Conservation (phyloP, 2,113 vertebrate species). For the Vimba vimba region DNA sequence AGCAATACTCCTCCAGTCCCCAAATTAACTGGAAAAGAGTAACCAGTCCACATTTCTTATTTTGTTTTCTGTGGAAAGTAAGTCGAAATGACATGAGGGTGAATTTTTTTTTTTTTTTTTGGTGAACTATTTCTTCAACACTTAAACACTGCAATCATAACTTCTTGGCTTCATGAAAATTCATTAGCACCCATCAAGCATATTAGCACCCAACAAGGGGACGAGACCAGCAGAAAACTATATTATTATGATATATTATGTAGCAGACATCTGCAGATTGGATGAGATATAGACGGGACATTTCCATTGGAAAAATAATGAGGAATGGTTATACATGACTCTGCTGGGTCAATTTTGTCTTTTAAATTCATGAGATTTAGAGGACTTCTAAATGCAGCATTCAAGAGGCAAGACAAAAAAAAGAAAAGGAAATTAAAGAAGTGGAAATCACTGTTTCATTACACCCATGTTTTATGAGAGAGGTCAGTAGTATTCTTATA, state of each 20-base stretch:
- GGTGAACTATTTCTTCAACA: neutral
- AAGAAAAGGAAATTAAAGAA: neutral
- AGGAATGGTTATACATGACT: constrained; percentile 23
- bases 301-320: constrained; percentile 20
- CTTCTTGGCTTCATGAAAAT: neutral
- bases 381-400: constrained; percentile 6
- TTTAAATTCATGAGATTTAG: constrained; percentile 45
- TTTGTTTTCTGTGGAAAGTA: neutral
- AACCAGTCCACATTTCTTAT: neutral
- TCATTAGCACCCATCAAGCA: neutral
- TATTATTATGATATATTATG: constrained; percentile 13
- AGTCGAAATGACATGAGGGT: neutral
- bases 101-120: neutral
- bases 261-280: neutral
- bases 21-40: neutral
- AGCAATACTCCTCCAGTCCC: neutral
- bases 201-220: neutral
- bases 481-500: constrained; percentile 26
- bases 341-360: constrained; percentile 16
- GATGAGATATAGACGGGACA: neutral
- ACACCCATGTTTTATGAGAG: neutral
- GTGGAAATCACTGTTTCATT: neutral
- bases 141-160: constrained; percentile 1
- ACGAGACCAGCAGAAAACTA: neutral
- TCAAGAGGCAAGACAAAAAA: neutral